These are phyloP conservation scores for Heliconius cydno DNA, from an alignment of 2,888 invertebrate species.

Conservation along the genomic window DNA sequence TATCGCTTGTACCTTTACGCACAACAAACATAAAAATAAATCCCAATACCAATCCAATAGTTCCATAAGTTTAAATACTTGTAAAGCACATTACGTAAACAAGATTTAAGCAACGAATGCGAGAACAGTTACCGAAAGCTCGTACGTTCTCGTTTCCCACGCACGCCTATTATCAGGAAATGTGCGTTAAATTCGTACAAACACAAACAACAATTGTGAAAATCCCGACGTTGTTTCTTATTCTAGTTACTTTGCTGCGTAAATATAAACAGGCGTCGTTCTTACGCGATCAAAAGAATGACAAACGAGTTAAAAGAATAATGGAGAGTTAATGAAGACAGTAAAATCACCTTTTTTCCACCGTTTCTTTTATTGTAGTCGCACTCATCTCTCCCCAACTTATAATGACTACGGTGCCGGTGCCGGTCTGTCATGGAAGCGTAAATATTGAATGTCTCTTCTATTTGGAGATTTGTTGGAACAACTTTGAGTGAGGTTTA, in stretches of 20 bases:
- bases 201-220: constrained; percentile 45
- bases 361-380: constrained; percentile 40
- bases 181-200: constrained; percentile 44
- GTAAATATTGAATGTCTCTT: constrained; percentile 38
- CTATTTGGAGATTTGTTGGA: constrained; percentile 3
- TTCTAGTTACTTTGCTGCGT: constrained; percentile 73
- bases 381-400: constrained; percentile 32
- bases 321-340: constrained; percentile 81
- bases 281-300: constrained; percentile 77
- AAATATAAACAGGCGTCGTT: constrained; percentile 76
- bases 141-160: constrained; percentile 45
- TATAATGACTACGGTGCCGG: constrained; percentile 46
- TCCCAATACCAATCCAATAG: background rate
- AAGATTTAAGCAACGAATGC: constrained; percentile 38
- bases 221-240: constrained; percentile 50
- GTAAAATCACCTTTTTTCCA: constrained; percentile 70
- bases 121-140: constrained; percentile 41
- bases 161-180: constrained; percentile 44
- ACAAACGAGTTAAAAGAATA: constrained; percentile 80
- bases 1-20: background rate
- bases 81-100: constrained; percentile 31
- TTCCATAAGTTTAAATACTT: background rate
- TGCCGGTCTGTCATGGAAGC: constrained; percentile 35
- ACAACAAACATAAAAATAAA: constrained; percentile 16
- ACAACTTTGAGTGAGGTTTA: too few species aligned